A percentile compares a stretch with the other conserved stretches of the same genome.
phyloP scores from a whole-genome alignment of 2,113 vertebrate species.

The Synodontis membranacea region DNA sequence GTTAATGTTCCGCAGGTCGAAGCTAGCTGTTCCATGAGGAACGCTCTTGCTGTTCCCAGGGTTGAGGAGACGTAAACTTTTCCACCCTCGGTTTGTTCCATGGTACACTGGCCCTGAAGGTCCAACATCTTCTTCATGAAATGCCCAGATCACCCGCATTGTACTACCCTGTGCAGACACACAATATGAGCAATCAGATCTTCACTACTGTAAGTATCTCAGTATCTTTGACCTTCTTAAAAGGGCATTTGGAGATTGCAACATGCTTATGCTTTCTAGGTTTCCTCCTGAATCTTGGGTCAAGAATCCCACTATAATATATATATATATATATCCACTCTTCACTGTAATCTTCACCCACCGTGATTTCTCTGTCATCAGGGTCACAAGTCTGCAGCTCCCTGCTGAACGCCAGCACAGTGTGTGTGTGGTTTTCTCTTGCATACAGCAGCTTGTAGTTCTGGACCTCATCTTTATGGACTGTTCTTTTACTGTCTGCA shows the following conservation, averaged over 20 bases:
- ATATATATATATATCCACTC: neutral
- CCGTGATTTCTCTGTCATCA: slow-evolving; percentile 82
- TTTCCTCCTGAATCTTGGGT: neutral
- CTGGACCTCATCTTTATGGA: slow-evolving; percentile 79
- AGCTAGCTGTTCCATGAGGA: slow-evolving; percentile 63
- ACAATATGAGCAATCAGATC: neutral
- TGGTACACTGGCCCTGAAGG: slow-evolving; percentile 78
- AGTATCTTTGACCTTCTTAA: neutral
- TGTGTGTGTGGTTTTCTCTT: slow-evolving; percentile 84
- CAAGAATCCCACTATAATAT: neutral
- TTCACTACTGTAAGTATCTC: neutral
- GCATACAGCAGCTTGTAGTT: slow-evolving; percentile 83
- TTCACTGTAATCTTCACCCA: slow-evolving; percentile 54
- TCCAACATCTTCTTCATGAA: slow-evolving; percentile 77
- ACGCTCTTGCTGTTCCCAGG: slow-evolving; percentile 67
- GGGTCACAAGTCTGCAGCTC: slow-evolving; percentile 80
- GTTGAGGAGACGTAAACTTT: slow-evolving; percentile 81
- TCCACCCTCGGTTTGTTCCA: slow-evolving; percentile 77
- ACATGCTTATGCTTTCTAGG: neutral
- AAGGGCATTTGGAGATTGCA: neutral
- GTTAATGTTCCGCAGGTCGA: slow-evolving; percentile 78
- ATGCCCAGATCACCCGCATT: slow-evolving; percentile 84
- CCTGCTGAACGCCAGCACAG: slow-evolving; percentile 79
- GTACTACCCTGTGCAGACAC: slow-evolving; percentile 77
- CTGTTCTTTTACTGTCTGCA: slow-evolving; percentile 75